Evolutionary conservation across 37 sponge, comb jelly and placozoan genomes (phyloP).

Genomic region (Agelas oroides): DNA sequence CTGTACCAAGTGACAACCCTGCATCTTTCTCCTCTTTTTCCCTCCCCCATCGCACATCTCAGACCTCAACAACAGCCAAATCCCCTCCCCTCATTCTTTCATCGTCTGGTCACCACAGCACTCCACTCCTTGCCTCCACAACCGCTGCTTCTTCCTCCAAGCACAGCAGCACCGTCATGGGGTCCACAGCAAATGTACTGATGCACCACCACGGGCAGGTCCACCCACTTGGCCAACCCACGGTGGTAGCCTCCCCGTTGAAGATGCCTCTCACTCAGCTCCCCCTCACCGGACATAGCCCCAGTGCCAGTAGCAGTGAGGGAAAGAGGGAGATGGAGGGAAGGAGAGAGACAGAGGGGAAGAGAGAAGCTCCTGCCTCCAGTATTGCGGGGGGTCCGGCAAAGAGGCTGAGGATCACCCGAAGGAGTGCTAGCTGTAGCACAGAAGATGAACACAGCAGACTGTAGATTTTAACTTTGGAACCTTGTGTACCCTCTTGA

Average conservation of each 20-base stretch:
- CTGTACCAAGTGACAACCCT: not conserved
- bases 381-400: not conserved
- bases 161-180: not conserved
- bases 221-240: conserved; percentile 9
- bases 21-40: too few species aligned
- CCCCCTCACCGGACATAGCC: not conserved
- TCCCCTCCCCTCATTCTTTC: not conserved
- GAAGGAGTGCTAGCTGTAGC: conserved; percentile 9
- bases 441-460: too few species aligned
- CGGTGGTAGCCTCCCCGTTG: conserved; percentile 57
- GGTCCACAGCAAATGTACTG: not conserved
- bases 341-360: not conserved
- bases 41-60: too few species aligned
- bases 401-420: conserved; percentile 38
- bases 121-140: not conserved
- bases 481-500: too few species aligned
- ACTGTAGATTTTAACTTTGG: too few species aligned
- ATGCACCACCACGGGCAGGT: not conserved
- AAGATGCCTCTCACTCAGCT: conserved; percentile 31
- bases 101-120: not conserved
- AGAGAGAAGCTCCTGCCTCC: conserved; percentile 13
- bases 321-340: not conserved
- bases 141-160: not conserved
- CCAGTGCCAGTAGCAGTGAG: conserved; percentile 1
- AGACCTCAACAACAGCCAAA: not conserved